A percentile compares a stretch with the other conserved stretches of the same genome.
Conservation (phyloP, 2,797 vertebrate genomes). For the Melanotaenia pygmaea region DNA sequence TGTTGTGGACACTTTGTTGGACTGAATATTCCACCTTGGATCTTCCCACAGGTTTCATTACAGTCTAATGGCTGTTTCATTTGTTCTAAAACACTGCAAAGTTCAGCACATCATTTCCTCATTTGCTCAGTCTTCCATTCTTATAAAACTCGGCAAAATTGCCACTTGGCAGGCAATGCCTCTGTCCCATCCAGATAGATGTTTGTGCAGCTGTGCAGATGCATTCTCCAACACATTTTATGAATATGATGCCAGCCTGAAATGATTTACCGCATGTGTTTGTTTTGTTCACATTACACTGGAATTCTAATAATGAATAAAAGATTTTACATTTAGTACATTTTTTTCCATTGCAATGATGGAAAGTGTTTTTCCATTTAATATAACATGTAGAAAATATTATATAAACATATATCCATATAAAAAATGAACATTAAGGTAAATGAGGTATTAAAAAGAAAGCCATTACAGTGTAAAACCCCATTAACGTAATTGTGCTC, state of each 20-base stretch:
- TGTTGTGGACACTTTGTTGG: no score
- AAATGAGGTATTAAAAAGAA: conserved; percentile 52
- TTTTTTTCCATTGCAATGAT: background rate
- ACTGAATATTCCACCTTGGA: conserved; percentile 27
- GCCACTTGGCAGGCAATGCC: background rate
- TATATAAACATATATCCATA: background rate
- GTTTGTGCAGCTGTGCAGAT: conserved; percentile 28
- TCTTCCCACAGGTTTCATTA: conserved; percentile 43
- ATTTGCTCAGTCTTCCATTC: conserved; percentile 18
- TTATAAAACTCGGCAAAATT: background rate
- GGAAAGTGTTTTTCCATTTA: background rate
- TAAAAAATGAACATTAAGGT: conserved; percentile 17
- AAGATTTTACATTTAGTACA: background rate
- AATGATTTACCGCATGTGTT: background rate
- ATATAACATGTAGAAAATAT: conserved; percentile 4
- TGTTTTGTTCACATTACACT: conserved; percentile 8
- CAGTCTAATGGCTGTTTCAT: conserved; percentile 51
- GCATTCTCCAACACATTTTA: background rate
- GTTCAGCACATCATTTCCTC: conserved; percentile 10
- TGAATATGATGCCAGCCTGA: background rate
- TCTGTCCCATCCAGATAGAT: conserved; percentile 15
- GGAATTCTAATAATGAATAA: background rate
- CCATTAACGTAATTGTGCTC: conserved; percentile 57
- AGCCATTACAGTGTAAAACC: conserved; percentile 62
- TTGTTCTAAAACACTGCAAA: conserved; percentile 25